Percentiles rank a stretch among this genome's conserved stretches.
phyloP scores from a whole-genome alignment of 1,140 invertebrate species.

The Drosophila kanapiae region DNA sequence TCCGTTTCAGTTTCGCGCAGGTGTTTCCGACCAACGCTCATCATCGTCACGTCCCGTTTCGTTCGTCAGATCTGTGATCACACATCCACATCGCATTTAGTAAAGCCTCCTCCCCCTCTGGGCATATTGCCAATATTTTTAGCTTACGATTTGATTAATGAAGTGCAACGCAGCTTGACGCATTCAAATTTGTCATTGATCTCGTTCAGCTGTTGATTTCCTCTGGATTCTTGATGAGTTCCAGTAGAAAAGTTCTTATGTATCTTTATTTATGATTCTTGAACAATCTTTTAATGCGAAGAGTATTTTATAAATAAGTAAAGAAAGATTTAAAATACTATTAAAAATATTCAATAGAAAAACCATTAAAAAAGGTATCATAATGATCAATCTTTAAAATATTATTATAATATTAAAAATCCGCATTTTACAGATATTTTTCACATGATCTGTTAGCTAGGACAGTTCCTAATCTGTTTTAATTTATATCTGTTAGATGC shows the following conservation, averaged over 20 bases:
- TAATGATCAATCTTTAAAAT: background rate
- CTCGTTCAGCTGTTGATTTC: conserved; percentile 12
- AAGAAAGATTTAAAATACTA: too few species aligned
- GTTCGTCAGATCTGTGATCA: conserved; percentile 19
- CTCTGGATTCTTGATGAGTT: background rate
- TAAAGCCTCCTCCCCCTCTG: conserved; percentile 6
- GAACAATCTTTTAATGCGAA: background rate
- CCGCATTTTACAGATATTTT: background rate
- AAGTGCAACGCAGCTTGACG: conserved; percentile 50
- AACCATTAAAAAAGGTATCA: too few species aligned
- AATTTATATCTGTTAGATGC: background rate
- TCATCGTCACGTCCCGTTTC: conserved; percentile 36
- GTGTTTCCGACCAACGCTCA: conserved; percentile 29
- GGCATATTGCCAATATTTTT: conserved; percentile 30
- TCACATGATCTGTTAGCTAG: background rate
- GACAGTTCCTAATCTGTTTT: background rate
- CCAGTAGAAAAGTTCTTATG: background rate
- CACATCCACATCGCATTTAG: conserved; percentile 13
- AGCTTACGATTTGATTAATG: conserved; percentile 40
- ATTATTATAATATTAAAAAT: background rate
- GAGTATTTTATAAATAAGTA: too few species aligned
- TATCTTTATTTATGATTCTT: background rate
- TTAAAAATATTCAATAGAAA: too few species aligned
- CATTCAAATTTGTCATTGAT: conserved; percentile 37
- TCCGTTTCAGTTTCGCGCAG: conserved; percentile 46